Conservation (phyloP, 2,113 vertebrate species). For the Epinephelus cyanopodus region DNA sequence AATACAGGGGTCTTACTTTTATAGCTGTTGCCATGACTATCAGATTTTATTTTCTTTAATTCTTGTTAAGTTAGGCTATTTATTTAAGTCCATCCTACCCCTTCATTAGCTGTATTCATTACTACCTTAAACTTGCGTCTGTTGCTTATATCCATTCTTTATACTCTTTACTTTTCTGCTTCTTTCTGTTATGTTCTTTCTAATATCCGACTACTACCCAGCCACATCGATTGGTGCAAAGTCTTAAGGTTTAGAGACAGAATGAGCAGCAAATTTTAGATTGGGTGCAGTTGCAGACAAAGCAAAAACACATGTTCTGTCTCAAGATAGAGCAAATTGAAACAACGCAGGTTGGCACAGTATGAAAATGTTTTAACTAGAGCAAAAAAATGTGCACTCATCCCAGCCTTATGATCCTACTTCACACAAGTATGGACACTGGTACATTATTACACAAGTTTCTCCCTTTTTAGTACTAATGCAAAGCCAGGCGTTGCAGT, state of each 20-base stretch:
- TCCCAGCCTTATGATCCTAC: not conserved
- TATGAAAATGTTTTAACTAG: not conserved
- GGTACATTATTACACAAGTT: not conserved
- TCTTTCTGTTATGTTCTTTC: not conserved
- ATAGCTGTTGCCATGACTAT: not conserved
- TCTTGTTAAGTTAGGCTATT: not conserved
- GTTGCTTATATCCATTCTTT: not conserved
- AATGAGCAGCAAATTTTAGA: not conserved
- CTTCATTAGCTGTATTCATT: not conserved
- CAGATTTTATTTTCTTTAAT: not conserved
- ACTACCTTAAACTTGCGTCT: not conserved
- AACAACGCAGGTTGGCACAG: not conserved
- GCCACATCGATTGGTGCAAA: not conserved
- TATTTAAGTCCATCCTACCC: not conserved
- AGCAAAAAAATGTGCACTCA: not conserved
- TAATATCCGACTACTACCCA: not conserved
- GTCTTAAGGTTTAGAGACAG: not conserved
- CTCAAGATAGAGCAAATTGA: not conserved
- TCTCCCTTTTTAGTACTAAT: not conserved
- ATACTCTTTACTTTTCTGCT: not conserved
- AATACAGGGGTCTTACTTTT: not conserved
- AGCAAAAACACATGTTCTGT: not conserved
- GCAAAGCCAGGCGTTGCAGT: not conserved
- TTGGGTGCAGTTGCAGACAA: not conserved
- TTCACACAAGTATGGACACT: not conserved